Evolutionary conservation across 2,797 vertebrate genomes (phyloP), one percentile per base, ranked within the genome.

Genomic region (Ceyx erithaca): DNA sequence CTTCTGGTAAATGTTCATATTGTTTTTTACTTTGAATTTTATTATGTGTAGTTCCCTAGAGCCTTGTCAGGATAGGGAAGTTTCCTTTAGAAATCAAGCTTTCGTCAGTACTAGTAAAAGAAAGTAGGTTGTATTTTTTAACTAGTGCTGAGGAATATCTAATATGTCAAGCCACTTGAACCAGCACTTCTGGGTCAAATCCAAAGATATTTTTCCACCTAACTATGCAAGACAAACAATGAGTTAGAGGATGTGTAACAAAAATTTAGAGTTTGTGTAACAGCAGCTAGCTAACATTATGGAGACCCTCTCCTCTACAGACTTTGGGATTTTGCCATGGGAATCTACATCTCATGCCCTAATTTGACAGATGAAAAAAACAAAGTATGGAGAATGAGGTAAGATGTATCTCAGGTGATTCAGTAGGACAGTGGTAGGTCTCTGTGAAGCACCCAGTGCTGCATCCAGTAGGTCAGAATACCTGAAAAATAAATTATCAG

Each of bases 11-110:
- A 67, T 46, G 66, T 83, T 92, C 79, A 35, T 67, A 80, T 90
- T 94, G 90, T 70, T 0, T 94, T 85, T 89, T 25, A 90, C 71
- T 91, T 91, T 89, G 71, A 95, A 68, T 90, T 90, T 82, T 85
- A 71, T 82, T 87, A 59, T 75, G 28, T 25, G 31, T 31, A 49
- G 46, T 66, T 77, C 86, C 46, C 57, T 20, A 37, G 46, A 68
- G 43, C 25, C 11, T 71, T 72, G 30, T 75, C 40, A 40, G 43
- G 40, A 35, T 55, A 66, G 5, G 6, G 23, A 70, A 90, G 9
- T 59, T 82, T 80, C 71, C 68, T 80, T 64, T 43, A 75, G 46
- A 80, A 80, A 87, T 66, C 55, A 85, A 89, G 28, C 80, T 76
- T 68, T 88, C 45, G 25, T 68, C 40, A 48, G 17, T 18, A 78